phyloP scores from a whole-genome alignment of 2,797 vertebrate species.

The Lateolabrax maculatus region DNA sequence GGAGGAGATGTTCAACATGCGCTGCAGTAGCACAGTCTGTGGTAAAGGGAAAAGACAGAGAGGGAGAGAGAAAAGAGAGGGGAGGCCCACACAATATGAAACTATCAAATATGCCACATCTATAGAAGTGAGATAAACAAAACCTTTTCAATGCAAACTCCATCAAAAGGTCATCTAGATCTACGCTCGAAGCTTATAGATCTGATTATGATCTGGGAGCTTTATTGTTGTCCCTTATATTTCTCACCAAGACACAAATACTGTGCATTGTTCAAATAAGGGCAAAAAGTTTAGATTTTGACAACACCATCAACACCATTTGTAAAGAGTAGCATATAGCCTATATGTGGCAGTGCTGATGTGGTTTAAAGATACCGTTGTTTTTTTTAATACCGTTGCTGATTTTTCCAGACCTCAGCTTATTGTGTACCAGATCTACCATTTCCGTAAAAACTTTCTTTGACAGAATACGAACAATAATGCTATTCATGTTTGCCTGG shows the following conservation, averaged over 20 bases:
- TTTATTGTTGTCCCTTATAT: background rate
- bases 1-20: constrained; percentile 59
- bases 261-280: background rate
- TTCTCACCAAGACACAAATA: background rate
- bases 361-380: constrained; percentile 36
- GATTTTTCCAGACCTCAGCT: constrained; percentile 28
- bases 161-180: constrained; percentile 8
- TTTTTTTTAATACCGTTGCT: constrained; percentile 23
- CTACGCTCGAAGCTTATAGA: too few species aligned
- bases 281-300: background rate
- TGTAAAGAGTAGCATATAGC: too few species aligned
- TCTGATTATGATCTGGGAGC: background rate
- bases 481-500: constrained; percentile 15
- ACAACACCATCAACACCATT: too few species aligned
- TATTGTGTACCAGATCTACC: background rate
- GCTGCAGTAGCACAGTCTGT: constrained; percentile 37
- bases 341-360: constrained; percentile 6
- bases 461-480: constrained; percentile 30
- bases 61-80: background rate
- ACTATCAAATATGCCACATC: constrained; percentile 38
- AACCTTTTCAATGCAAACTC: constrained; percentile 1
- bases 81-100: constrained; percentile 7
- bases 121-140: constrained; percentile 25
- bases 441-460: constrained; percentile 36
- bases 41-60: constrained; percentile 30